These are phyloP conservation scores for Chionis minor DNA, from an alignment of 2,113 vertebrate species.

Conservation along the genomic window DNA sequence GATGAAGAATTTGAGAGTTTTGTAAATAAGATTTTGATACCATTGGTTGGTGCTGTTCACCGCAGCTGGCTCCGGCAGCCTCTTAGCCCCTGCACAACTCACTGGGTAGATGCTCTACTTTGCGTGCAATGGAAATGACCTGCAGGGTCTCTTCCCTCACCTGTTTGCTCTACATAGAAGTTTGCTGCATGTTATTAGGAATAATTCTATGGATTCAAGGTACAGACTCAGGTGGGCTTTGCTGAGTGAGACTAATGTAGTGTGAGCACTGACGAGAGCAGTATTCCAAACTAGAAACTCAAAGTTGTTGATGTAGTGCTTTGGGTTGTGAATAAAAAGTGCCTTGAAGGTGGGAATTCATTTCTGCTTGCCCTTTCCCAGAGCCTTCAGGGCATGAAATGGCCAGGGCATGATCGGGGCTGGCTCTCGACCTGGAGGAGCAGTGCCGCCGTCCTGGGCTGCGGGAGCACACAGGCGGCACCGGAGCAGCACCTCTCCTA, in stretches of 20 bases:
- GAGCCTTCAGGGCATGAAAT: background rate
- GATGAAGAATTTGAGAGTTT: background rate
- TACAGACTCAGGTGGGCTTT: background rate
- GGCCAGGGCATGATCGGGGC: accelerated
- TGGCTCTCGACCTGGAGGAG: background rate
- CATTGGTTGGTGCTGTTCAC: background rate
- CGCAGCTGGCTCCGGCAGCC: background rate
- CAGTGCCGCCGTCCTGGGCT: background rate
- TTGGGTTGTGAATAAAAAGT: background rate
- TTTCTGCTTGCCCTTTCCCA: background rate
- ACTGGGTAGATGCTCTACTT: background rate
- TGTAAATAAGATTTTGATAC: background rate
- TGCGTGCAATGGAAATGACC: background rate
- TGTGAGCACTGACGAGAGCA: background rate
- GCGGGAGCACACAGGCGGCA: accelerated
- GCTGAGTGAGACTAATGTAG: background rate
- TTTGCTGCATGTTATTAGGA: background rate
- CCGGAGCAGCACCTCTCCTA: background rate
- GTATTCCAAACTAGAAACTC: background rate
- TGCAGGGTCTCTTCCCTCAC: background rate
- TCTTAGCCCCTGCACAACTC: background rate
- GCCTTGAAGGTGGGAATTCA: background rate
- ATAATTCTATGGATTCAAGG: accelerated
- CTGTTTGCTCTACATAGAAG: accelerated
- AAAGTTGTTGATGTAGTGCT: background rate